Evolutionary conservation across 2,888 invertebrate species (phyloP).

Genomic region (Apamea epomidion): DNA sequence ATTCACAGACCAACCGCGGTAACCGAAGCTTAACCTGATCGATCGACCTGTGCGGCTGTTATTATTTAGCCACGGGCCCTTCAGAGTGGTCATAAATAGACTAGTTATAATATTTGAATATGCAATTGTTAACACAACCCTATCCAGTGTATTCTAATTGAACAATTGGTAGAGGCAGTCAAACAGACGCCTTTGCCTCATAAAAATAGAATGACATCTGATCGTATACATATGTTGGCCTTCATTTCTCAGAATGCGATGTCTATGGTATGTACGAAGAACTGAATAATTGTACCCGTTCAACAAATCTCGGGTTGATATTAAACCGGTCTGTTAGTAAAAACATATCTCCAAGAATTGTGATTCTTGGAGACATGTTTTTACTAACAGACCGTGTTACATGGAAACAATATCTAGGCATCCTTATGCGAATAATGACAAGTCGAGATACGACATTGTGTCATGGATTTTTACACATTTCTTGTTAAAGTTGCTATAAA

Average conservation of each 20-base stretch:
- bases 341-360: constrained; percentile 10
- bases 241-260: constrained; percentile 50
- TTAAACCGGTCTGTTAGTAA: constrained; percentile 22
- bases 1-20: too few species aligned
- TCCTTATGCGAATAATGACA: neutral
- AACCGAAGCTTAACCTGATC: too few species aligned
- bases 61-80: too few species aligned
- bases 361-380: too few species aligned
- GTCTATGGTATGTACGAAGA: constrained; percentile 38
- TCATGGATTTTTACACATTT: neutral
- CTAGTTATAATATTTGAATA: neutral
- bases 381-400: too few species aligned
- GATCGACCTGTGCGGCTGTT: too few species aligned
- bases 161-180: constrained; percentile 62
- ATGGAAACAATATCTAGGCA: neutral
- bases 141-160: constrained; percentile 61
- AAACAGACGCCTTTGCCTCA: constrained; percentile 63
- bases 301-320: constrained; percentile 8
- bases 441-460: neutral
- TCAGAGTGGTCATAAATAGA: neutral
- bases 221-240: constrained; percentile 29
- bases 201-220: constrained; percentile 57
- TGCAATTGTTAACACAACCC: constrained; percentile 49
- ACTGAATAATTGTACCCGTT: constrained; percentile 6
- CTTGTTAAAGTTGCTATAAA: neutral